Conservation (phyloP, 53 echinoderm and acorn worm genomes). For the Temnopleurus reevesii region DNA sequence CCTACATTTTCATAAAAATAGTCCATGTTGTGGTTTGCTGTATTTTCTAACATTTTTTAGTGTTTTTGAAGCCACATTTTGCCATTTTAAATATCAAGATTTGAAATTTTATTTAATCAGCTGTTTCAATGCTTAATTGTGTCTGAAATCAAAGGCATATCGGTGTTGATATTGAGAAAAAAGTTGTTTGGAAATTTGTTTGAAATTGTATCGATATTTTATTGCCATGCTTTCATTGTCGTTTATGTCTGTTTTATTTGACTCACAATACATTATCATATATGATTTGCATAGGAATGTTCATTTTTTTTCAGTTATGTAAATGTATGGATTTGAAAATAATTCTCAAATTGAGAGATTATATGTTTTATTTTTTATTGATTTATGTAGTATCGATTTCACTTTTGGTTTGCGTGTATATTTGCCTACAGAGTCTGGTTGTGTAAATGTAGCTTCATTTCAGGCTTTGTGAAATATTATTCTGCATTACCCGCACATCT, state of each 20-base stretch:
- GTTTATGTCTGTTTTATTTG: not conserved
- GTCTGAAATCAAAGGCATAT: no score
- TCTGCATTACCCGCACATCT: not conserved
- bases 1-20: not conserved
- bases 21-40: not conserved
- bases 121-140: no score
- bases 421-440: not conserved
- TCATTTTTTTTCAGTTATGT: not conserved
- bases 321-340: not conserved
- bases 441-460: conserved; percentile 6
- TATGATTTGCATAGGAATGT: not conserved
- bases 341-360: conserved; percentile 21
- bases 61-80: conserved; percentile 12
- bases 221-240: not conserved
- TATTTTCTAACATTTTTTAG: not conserved
- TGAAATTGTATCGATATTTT: no score
- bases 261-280: not conserved
- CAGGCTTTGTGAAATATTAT: not conserved
- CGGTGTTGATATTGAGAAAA: no score
- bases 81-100: not conserved
- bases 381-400: not conserved
- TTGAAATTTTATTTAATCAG: no score
- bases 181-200: no score
- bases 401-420: conserved; percentile 9
- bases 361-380: not conserved